Evolutionary conservation across 2,113 vertebrate genomes (phyloP).

Genomic region (Xenopus borealis): DNA sequence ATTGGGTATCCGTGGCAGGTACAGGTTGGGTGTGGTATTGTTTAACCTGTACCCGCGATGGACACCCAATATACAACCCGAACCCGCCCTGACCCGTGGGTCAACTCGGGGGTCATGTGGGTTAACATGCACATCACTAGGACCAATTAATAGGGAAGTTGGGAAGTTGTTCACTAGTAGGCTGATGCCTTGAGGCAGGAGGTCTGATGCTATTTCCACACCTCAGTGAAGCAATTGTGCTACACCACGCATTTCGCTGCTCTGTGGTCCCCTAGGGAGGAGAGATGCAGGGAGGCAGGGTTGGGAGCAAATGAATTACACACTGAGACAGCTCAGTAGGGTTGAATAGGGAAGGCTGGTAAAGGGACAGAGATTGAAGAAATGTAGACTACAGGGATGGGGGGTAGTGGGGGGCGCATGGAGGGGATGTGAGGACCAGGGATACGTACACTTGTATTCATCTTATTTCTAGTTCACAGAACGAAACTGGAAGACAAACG

Average conservation of each 20-base stretch:
- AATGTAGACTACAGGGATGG: neutral
- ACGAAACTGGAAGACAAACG: neutral
- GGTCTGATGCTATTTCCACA: conserved; percentile 42
- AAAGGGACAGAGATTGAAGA: conserved; percentile 6
- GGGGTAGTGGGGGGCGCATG: conserved; percentile 8
- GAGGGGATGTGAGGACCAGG: neutral
- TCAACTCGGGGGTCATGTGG: too few species aligned
- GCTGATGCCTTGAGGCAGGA: conserved; percentile 35
- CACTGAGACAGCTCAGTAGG: neutral
- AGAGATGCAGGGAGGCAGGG: conserved; percentile 24
- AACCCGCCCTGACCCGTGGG: too few species aligned
- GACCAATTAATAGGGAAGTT: neutral
- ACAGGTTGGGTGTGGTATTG: too few species aligned
- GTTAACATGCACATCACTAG: too few species aligned
- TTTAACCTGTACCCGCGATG: too few species aligned
- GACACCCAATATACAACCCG: too few species aligned
- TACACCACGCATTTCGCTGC: conserved; percentile 17
- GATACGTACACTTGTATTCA: neutral
- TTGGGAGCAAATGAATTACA: conserved; percentile 37
- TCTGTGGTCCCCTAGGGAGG: conserved; percentile 21
- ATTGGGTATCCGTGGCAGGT: too few species aligned
- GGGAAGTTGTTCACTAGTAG: conserved; percentile 10
- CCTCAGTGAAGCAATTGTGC: conserved; percentile 26
- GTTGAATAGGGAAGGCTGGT: conserved; percentile 8
- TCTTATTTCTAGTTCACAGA: neutral